phyloP scores from a whole-genome alignment of 2,113 vertebrate species.

The Hydrolagus affinis region DNA sequence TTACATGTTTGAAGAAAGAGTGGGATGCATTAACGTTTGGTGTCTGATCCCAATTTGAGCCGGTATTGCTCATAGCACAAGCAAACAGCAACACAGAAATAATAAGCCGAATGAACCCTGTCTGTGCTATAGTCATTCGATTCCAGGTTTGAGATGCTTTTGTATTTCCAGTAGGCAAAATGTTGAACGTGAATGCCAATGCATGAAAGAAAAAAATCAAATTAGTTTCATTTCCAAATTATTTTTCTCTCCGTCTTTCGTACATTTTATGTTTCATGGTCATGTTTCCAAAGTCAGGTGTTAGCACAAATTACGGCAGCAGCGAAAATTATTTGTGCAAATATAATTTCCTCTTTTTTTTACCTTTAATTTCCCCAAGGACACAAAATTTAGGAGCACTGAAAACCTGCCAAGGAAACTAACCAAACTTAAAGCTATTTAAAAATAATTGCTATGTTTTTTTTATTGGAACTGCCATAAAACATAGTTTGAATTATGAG shows the following conservation, averaged over 20 bases:
- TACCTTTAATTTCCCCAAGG: not conserved
- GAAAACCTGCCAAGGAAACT: not conserved
- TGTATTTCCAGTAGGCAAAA: no score
- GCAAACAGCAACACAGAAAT: no score
- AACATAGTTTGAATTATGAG: slow-evolving; percentile 19
- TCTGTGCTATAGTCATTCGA: no score
- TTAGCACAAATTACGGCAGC: not conserved
- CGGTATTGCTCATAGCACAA: no score
- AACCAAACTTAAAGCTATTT: not conserved
- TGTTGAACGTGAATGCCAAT: not conserved
- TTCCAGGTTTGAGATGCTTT: no score
- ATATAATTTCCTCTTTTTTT: not conserved
- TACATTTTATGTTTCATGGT: not conserved
- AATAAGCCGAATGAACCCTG: no score
- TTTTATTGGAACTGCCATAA: slow-evolving; percentile 3
- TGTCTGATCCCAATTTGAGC: no score
- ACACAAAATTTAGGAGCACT: not conserved
- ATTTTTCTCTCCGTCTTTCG: not conserved
- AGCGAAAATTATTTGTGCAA: not conserved
- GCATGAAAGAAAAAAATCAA: not conserved
- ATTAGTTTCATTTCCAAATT: not conserved
- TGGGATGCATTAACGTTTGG: no score
- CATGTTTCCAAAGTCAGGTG: not conserved
- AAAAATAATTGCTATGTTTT: not conserved
- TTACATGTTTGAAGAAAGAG: no score